Evolutionary conservation across 2,888 invertebrate genomes (phyloP).

Genomic region (Athalia cordata): DNA sequence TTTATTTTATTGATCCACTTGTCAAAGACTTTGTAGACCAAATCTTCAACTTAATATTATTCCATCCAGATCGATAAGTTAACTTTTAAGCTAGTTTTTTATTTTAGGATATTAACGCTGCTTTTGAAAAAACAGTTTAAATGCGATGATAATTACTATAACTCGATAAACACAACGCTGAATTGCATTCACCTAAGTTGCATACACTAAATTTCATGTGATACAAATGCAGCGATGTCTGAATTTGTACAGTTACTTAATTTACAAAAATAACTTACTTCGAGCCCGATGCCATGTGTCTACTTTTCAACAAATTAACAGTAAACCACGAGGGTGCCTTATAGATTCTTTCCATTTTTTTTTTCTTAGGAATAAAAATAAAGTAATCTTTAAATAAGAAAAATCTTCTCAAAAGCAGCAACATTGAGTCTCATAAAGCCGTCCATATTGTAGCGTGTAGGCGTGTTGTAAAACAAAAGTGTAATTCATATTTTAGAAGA

Average conservation of each 20-base stretch:
- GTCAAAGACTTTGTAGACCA: constrained; percentile 25
- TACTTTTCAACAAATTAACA: too few species aligned
- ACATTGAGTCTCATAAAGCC: constrained; percentile 44
- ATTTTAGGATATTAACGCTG: constrained; percentile 35
- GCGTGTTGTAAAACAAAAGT: neutral
- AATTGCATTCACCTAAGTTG: too few species aligned
- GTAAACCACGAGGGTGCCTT: too few species aligned
- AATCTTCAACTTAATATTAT: constrained; percentile 41
- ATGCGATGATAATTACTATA: neutral
- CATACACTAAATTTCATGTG: too few species aligned
- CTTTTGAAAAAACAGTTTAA: constrained; percentile 32
- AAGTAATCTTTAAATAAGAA: neutral
- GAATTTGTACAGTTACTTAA: neutral
- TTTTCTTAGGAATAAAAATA: neutral
- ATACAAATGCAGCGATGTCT: too few species aligned
- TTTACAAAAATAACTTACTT: neutral
- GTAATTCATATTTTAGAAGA: constrained; percentile 34
- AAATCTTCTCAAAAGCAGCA: constrained; percentile 30
- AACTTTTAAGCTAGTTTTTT: constrained; percentile 18
- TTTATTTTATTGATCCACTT: constrained; percentile 39
- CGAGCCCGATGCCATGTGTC: neutral
- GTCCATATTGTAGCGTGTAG: constrained; percentile 36
- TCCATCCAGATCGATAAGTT: constrained; percentile 26
- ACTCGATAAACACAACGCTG: too few species aligned
- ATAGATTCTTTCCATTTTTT: neutral